Percentiles rank a stretch among this genome's conserved stretches.
These are phyloP conservation scores for Patella caerulea DNA, from an alignment of 2,888 invertebrate species.

Conservation along the genomic window DNA sequence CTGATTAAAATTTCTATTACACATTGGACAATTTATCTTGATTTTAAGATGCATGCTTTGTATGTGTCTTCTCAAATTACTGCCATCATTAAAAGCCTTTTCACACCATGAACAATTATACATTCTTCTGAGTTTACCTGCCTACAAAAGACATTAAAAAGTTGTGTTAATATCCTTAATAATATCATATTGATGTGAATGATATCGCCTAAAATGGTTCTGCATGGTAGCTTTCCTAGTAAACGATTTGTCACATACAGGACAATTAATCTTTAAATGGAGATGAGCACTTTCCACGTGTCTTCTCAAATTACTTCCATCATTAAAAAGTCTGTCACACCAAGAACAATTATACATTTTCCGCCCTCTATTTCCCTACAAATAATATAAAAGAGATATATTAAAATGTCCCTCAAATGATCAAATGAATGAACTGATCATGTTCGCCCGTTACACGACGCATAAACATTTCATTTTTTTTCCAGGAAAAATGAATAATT, in stretches of 20 bases:
- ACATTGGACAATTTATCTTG: not conserved
- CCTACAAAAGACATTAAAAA: not conserved
- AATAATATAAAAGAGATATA: not conserved
- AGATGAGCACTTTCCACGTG: not conserved
- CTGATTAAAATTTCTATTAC: not conserved
- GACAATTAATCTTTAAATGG: not conserved
- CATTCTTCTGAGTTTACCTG: not conserved
- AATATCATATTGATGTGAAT: not conserved
- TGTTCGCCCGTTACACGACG: too few species aligned
- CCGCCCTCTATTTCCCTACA: not conserved
- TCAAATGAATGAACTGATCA: too few species aligned
- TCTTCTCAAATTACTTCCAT: not conserved
- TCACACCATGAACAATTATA: slow-evolving; percentile 4
- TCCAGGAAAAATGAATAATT: too few species aligned
- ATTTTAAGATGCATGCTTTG: not conserved
- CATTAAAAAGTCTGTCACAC: not conserved
- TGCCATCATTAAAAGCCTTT: not conserved
- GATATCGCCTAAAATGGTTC: not conserved
- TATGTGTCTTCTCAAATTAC: not conserved
- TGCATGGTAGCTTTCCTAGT: not conserved
- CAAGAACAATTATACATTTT: slow-evolving; percentile 5
- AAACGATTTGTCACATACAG: not conserved
- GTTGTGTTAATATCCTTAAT: too few species aligned
- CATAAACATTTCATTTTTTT: too few species aligned
- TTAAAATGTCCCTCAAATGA: too few species aligned